Evolutionary conservation across 2,113 vertebrate species (phyloP), one percentile per base, ranked within the genome.

Genomic region (Hippocampus comes): DNA sequence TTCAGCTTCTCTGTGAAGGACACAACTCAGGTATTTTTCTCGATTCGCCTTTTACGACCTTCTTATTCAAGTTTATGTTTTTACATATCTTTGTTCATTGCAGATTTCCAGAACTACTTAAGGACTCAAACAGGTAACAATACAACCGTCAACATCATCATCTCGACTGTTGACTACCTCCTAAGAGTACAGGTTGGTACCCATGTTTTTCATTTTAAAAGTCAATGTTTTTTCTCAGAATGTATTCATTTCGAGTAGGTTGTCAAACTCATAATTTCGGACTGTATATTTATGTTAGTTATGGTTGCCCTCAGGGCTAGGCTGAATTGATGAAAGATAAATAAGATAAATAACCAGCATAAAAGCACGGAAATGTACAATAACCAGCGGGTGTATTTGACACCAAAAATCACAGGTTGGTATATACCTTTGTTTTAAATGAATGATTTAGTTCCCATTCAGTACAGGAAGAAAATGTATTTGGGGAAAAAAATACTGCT

Each of bases 71-170:
- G 1, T 38, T 5, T 38, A 38, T 38, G 34, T 38, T 38, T 53
- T 20, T 34, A 7, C 20, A 21, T 8, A 23, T 2, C 53, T 57
- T 38, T 60, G 21, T 9, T 12, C 72, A 3, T 82, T 80, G 82
- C 73, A 99, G 97, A 98, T 91, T 99, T 99, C 89, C 97, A 99
- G 83, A 97, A 99, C 91, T 99, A 98, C 76, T 87, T 99, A 86
- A 93, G 97, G 87, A 99, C 97, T 25, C 96, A 99, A 88, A 99
- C 96, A 0, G 97, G 97, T 74, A 99, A 99, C 89, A 99, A 99
- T 79, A 99, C 95, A 1, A 99, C 96, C 0, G 96, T 99, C 46
- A 99, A 99, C 87, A 95, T 99, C 77, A 99, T 99, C 8, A 99
- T 99, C 87, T 99, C 97, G 0, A 99, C 97, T 1, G 97, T 99